Percentiles rank a stretch among this genome's conserved stretches.
These are phyloP conservation scores for Austrolebias charrua DNA, from an alignment of 2,797 vertebrate genomes.

Conservation along the genomic window DNA sequence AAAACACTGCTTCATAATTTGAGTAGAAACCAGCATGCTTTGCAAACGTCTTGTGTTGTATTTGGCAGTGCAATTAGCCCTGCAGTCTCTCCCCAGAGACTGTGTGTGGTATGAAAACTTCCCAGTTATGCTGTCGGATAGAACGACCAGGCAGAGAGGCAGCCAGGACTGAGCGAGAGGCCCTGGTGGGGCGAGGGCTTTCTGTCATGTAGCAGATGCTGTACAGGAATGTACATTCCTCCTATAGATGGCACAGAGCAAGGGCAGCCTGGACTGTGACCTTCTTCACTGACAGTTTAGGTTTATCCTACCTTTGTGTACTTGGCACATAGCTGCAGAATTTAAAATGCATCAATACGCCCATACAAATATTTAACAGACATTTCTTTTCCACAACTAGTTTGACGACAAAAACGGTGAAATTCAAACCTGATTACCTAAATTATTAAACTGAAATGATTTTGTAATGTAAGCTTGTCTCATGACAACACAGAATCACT, in stretches of 20 bases:
- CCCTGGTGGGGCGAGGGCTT: slow-evolving; percentile 28
- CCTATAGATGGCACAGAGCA: slow-evolving; percentile 36
- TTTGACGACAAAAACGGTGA: no score
- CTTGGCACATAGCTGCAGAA: slow-evolving; percentile 2
- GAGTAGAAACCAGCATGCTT: slow-evolving; percentile 9
- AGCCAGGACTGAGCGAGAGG: slow-evolving; percentile 48
- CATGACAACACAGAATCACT: no score
- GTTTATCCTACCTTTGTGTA: slow-evolving; percentile 1
- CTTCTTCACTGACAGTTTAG: slow-evolving; percentile 32
- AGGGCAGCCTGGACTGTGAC: slow-evolving; percentile 14
- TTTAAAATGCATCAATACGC: slow-evolving; percentile 5
- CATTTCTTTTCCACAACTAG: no score
- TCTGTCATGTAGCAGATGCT: slow-evolving; percentile 49
- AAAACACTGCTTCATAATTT: slow-evolving; percentile 1
- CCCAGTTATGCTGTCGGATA: slow-evolving; percentile 39
- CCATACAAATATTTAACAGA: not conserved
- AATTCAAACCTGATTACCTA: no score
- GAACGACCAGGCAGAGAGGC: slow-evolving; percentile 31
- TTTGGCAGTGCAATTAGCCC: slow-evolving; percentile 44
- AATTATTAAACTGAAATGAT: no score
- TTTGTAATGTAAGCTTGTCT: no score
- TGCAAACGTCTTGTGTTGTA: slow-evolving; percentile 44
- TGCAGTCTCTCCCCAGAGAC: slow-evolving; percentile 37
- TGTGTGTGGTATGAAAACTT: slow-evolving; percentile 39
- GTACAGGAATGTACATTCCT: slow-evolving; percentile 32